Conservation (phyloP, 2,113 vertebrate genomes). For the Spea bombifrons region DNA sequence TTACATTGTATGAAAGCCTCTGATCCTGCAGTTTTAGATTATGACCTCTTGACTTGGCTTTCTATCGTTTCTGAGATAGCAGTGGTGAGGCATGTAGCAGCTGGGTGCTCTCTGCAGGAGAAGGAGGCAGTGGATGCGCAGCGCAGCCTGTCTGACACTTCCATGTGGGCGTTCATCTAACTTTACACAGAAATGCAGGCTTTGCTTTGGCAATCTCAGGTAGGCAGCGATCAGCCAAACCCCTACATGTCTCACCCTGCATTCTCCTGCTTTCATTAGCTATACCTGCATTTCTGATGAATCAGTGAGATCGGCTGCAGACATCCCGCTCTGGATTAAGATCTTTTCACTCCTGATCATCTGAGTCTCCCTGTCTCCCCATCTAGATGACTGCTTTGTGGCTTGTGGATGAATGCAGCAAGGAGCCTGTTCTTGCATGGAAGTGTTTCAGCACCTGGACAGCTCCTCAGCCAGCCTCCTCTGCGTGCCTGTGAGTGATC, state of each 20-base stretch:
- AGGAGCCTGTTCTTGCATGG: neutral
- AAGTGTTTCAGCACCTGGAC: neutral
- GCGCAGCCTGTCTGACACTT: slow-evolving; percentile 1
- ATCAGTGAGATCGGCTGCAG: neutral
- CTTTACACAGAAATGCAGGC: neutral
- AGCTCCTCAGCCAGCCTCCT: neutral
- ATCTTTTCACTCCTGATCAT: neutral
- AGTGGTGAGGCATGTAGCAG: no score
- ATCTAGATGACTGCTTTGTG: no score
- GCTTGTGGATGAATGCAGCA: no score
- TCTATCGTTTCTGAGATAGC: no score
- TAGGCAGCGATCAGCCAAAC: neutral
- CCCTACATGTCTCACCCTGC: neutral
- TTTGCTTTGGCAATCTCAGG: neutral
- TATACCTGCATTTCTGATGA: neutral
- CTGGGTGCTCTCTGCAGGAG: neutral
- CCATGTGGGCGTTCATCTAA: slow-evolving; percentile 21
- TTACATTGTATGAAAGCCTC: no score
- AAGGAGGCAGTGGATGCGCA: neutral
- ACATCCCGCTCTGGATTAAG: neutral
- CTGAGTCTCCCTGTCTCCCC: neutral
- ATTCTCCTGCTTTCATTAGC: neutral
- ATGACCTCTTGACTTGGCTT: no score
- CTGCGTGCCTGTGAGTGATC: no score
- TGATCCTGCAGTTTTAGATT: no score